Base-by-base conservation (phyloP, 2,113 vertebrate genomes). In the Apteryx owenii region DNA sequence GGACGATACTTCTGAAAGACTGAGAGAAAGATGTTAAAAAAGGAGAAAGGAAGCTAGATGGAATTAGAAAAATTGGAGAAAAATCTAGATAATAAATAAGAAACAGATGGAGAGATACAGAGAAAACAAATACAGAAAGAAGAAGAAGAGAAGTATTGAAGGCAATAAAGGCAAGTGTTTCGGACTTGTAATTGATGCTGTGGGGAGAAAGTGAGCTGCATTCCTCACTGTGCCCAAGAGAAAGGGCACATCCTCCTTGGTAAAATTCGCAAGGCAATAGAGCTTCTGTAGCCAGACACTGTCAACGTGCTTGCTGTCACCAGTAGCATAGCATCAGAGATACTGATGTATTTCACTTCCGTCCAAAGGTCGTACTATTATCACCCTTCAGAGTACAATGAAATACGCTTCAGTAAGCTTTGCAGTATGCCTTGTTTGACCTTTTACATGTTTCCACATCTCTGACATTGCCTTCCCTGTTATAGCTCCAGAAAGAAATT, bases 31-130 rank as follows among this genome's bases (percentile, higher is more conserved):
- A 14, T 40, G 54, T 44, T 44, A 62, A 42, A 53, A 62, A 65
- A 56, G 72, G 68, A 62, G 66, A 68, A 44, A 38, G 33, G 44
- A 71, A 29, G 21, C 28, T 46, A 66, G 13, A 33, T 91, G 73
- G 84, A 62, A 85, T 36, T 3, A 5, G 72, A 85, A 60, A 70
- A 42, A 51, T 56, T 18, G 58, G 51, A 94, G 68, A 89, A 90
- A 93, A 96, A 90, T 88, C 65, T 85, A 79, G 82, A 79, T 80
- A 88, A 44, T 25, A 56, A 85, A 28, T n/a, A 56, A 85, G 78
- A 83, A 86, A 38, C 89, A 86, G 75, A 94, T 71, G 78, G 86
- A 86, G 46, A 86, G 36, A 38, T 58, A n/a, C 15, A 26, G 56
- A 69, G 7, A 66, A 82, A 42, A 31, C 18, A 54, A 75, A 58